Conservation (phyloP, 1,140 invertebrate species). For the Formica selysi region DNA sequence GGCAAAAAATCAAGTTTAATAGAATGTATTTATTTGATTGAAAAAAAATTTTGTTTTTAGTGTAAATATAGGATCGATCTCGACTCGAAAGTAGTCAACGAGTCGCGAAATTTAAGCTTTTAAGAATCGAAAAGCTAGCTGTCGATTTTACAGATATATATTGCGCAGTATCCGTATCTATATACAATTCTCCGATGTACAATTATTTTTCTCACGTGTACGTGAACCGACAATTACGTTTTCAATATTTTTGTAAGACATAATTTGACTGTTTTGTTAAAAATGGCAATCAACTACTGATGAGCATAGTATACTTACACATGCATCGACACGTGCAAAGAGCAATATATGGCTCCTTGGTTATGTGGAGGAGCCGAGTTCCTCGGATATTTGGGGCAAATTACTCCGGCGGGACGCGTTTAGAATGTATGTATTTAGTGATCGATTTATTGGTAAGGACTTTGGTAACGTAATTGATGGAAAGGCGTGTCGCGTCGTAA, state of each 20-base stretch:
- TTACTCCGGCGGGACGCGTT: slow-evolving; percentile 55
- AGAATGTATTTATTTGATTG: no score
- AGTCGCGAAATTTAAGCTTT: not conserved
- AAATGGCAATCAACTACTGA: not conserved
- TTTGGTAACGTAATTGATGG: slow-evolving; percentile 53
- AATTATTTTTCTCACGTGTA: not conserved
- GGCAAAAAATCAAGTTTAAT: no score
- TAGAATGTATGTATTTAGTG: slow-evolving; percentile 50
- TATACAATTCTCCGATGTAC: not conserved
- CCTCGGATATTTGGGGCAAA: slow-evolving; percentile 55
- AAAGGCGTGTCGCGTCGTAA: slow-evolving; percentile 37
- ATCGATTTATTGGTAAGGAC: slow-evolving; percentile 60
- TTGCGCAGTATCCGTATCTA: not conserved
- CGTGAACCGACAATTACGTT: not conserved
- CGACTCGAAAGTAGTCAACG: not conserved
- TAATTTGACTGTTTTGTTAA: not conserved
- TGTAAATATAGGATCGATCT: not conserved
- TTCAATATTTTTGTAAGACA: not conserved
- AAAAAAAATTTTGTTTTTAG: no score
- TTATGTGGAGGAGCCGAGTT: slow-evolving; percentile 34
- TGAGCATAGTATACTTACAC: not conserved
- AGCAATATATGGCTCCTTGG: not conserved
- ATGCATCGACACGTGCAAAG: slow-evolving; percentile 16
- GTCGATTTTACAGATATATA: not conserved
- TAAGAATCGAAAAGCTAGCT: not conserved